phyloP scores from a whole-genome alignment of 2,888 invertebrate genomes.

The Teleogryllus oceanicus region DNA sequence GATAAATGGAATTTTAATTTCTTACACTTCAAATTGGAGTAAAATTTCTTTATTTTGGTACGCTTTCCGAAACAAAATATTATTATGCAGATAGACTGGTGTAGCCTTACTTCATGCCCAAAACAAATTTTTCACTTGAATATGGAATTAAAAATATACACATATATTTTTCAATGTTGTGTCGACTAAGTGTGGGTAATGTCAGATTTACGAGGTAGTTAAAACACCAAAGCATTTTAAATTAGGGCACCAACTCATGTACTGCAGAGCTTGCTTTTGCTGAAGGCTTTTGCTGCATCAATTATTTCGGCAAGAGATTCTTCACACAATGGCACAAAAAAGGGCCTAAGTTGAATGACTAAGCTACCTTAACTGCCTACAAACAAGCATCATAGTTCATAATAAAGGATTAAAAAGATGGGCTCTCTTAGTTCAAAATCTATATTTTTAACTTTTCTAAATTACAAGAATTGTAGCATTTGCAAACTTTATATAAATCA shows the following conservation, averaged over 20 bases:
- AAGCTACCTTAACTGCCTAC: no score
- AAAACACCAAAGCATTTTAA: neutral
- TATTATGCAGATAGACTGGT: slow-evolving; percentile 10
- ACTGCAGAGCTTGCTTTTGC: neutral
- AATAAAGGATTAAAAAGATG: no score
- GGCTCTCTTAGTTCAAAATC: no score
- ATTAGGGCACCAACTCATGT: neutral
- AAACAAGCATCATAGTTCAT: no score
- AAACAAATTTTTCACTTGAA: neutral
- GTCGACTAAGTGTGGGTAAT: neutral
- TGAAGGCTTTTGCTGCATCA: neutral
- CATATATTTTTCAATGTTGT: neutral
- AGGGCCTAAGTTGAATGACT: no score
- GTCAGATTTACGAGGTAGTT: neutral
- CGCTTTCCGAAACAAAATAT: neutral
- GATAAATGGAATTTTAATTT: neutral
- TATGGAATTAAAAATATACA: neutral
- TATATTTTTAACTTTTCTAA: no score
- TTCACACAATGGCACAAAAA: no score
- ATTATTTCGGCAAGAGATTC: neutral
- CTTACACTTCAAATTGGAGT: neutral
- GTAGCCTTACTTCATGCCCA: neutral
- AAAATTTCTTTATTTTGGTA: neutral
- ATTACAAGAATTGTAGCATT: no score
- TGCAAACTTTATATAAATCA: no score